Evolutionary conservation across 2,113 vertebrate genomes (phyloP), one percentile per base, ranked within the genome.

Genomic region (Beaufortia kweichowensis): DNA sequence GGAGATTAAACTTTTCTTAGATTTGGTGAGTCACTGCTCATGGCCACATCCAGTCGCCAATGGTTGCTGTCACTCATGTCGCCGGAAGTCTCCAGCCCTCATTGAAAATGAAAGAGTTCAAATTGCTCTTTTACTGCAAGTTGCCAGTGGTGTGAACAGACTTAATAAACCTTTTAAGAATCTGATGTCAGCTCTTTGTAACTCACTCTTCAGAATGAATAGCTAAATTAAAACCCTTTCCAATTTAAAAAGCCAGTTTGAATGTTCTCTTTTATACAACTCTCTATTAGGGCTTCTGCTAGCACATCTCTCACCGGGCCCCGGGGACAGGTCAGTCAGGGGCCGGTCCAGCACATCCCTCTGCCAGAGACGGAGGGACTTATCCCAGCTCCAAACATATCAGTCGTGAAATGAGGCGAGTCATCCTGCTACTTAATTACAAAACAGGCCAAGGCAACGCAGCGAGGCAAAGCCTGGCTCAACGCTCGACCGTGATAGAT

Each of bases 361-460:
- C 48, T 67, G 21, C n/a, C 46, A 71, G 65, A 62, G 39, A 48
- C 41, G 29, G 43, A 24, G 56, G 41, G 57, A 69, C 57, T 62
- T 55, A 78, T 53, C 29, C 74, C 33, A 55, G 73, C 76, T 69
- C 9, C 41, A 78, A 24, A 78, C 23, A 21, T 21, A 59, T 59
- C 29, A 70, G 63, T 80, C 26, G 26, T 19, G 76, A 70, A 78
- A 74, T 83, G 67, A 83, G 48, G 67, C 46, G 61, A 62, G 68
- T 80, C 68, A 83, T 80, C 66, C 62, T 67, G 56, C 59, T 63
- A 39, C 55, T 77, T 83, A 83, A 83, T 80, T 83, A 74, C 26
- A 63, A 73, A 46, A 48, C 43, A 72, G 68, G 68, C 68, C 31
- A 56, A 69, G 65, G 28, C 29, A 26, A 33, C 10, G 48, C 14